Percentiles rank a stretch among this genome's conserved stretches.
Evolutionary conservation across 2,888 invertebrate species (phyloP).

Genomic region (Leuctra nigra): DNA sequence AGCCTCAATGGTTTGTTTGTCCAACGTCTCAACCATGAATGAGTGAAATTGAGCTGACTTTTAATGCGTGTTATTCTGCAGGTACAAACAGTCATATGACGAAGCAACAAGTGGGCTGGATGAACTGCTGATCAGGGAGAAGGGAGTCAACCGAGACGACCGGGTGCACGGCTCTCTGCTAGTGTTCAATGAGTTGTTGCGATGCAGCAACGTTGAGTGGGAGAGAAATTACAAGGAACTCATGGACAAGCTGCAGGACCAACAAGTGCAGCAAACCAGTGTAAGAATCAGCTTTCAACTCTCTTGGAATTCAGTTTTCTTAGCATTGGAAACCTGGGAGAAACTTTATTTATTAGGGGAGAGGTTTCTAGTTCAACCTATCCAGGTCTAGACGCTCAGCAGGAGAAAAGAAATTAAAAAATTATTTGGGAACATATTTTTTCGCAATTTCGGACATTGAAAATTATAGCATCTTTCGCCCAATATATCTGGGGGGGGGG

Average conservation of each 20-base stretch:
- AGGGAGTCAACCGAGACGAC: constrained; percentile 79
- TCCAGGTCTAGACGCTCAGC: no score
- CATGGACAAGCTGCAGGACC: constrained; percentile 50
- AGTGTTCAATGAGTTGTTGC: constrained; percentile 86
- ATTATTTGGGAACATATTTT: no score
- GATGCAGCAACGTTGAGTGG: constrained; percentile 85
- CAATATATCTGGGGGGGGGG: no score
- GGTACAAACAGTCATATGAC: constrained; percentile 85
- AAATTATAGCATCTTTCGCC: no score
- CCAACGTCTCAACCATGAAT: background rate
- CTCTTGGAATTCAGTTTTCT: no score
- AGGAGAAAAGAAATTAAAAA: no score
- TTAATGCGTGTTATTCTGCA: no score
- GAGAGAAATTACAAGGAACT: constrained; percentile 71
- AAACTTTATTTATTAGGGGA: no score
- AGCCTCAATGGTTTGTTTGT: constrained; percentile 64
- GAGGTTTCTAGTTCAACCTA: no score
- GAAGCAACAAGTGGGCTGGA: constrained; percentile 79
- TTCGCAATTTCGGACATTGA: no score
- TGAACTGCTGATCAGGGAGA: constrained; percentile 56
- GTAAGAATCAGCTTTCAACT: no score
- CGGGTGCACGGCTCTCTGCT: constrained; percentile 87
- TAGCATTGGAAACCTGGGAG: no score
- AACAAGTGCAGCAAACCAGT: constrained; percentile 23
- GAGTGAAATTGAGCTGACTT: background rate